Evolutionary conservation across 2,113 vertebrate genomes (phyloP).

Genomic region (Apus apus): DNA sequence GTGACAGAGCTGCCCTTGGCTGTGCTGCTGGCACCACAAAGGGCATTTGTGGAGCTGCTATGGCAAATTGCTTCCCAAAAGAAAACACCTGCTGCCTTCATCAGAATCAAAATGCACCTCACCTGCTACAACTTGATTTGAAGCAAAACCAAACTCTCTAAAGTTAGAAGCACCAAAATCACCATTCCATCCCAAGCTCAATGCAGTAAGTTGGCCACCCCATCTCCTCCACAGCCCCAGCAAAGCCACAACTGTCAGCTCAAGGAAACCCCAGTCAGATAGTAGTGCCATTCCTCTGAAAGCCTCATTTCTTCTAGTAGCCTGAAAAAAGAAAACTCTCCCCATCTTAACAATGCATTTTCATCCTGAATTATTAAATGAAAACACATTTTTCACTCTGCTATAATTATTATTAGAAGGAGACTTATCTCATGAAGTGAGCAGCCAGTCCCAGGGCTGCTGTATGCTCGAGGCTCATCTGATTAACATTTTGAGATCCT

Average conservation of each 20-base stretch:
- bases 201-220: too few relatives aligned
- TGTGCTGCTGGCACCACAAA: not conserved
- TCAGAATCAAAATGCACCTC: not conserved
- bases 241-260: not conserved
- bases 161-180: not conserved
- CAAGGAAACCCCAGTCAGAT: too few relatives aligned
- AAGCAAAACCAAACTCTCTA: not conserved
- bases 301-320: rapidly evolving
- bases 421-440: not conserved
- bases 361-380: not conserved
- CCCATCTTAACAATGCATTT: rapidly evolving
- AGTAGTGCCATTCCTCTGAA: not conserved
- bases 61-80: not conserved
- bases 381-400: not conserved
- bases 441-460: not conserved
- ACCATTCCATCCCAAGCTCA: not conserved
- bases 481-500: not conserved
- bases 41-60: rapidly evolving
- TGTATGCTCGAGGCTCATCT: not conserved
- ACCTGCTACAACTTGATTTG: not conserved
- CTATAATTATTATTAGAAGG: not conserved
- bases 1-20: not conserved
- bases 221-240: not conserved
- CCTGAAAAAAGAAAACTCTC: not conserved
- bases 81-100: not conserved